Conservation (phyloP, 2,797 vertebrate species). For the Cichlasoma orientale region DNA sequence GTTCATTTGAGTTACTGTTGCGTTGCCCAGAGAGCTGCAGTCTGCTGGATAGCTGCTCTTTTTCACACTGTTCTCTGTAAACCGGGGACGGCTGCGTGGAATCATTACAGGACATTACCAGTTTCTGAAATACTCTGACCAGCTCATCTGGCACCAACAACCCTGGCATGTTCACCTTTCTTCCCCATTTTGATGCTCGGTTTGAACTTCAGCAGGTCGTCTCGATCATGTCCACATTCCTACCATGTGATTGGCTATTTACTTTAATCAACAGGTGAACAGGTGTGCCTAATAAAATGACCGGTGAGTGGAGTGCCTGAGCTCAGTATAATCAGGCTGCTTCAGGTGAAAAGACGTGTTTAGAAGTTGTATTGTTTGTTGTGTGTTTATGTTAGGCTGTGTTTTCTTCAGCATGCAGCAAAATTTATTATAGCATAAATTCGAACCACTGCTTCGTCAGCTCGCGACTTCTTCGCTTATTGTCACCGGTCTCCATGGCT, state of each 20-base stretch:
- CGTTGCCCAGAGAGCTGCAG: neutral
- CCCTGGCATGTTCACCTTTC: neutral
- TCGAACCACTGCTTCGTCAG: neutral
- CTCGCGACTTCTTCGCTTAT: neutral
- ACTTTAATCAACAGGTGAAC: neutral
- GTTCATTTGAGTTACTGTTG: neutral
- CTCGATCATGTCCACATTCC: neutral
- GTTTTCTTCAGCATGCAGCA: neutral
- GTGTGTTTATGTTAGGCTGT: neutral
- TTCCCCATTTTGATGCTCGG: neutral
- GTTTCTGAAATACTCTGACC: neutral
- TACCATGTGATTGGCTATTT: too few species aligned
- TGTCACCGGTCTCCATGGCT: constrained; percentile 26
- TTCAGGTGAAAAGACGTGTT: too few species aligned
- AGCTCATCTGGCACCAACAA: neutral
- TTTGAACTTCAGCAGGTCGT: neutral
- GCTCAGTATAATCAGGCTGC: too few species aligned
- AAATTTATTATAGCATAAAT: neutral
- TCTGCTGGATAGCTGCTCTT: neutral
- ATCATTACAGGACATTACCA: neutral
- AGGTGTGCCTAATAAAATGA: neutral
- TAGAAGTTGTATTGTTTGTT: neutral
- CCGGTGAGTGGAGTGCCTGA: accelerated
- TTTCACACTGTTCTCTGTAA: neutral
- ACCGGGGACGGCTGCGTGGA: neutral